These are phyloP conservation scores for Drosophila sulfurigaster DNA, from an alignment of 1,140 invertebrate species.

Conservation along the genomic window DNA sequence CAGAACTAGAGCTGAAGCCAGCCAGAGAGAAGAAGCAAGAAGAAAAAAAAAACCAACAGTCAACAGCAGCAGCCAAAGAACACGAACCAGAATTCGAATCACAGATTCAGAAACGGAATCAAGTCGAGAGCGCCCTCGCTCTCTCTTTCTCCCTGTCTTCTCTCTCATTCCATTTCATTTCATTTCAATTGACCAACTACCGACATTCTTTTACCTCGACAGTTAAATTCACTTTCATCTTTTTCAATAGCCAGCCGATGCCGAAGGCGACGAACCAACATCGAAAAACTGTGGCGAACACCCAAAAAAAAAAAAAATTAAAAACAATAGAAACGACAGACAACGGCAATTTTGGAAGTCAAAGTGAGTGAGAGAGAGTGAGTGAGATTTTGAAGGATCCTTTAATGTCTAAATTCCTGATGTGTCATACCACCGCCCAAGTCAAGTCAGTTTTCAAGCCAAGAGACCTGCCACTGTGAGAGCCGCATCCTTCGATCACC, in stretches of 20 bases:
- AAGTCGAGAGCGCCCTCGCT: not conserved
- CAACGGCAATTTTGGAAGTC: slow-evolving; percentile 4
- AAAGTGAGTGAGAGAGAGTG: not conserved
- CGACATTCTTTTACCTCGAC: slow-evolving; percentile 44
- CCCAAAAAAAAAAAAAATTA: slow-evolving; percentile 29
- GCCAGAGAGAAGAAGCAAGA: not conserved
- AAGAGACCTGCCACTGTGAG: slow-evolving; percentile 60
- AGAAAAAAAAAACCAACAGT: not conserved
- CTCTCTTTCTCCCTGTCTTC: slow-evolving; percentile 11
- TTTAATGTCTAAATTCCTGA: slow-evolving; percentile 78
- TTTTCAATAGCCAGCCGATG: slow-evolving; percentile 68
- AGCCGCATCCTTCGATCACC: slow-evolving; percentile 45
- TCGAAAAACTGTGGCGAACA: slow-evolving; percentile 34
- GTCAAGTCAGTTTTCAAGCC: slow-evolving; percentile 33
- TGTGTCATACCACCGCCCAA: slow-evolving; percentile 79
- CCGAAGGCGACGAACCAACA: slow-evolving; percentile 31
- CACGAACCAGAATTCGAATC: not conserved
- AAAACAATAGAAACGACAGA: not conserved
- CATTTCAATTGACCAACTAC: slow-evolving; percentile 61
- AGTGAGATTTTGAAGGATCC: slow-evolving; percentile 38
- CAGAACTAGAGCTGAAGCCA: not conserved
- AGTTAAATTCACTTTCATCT: slow-evolving; percentile 77
- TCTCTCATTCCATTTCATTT: slow-evolving; percentile 37
- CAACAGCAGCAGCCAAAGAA: not conserved
- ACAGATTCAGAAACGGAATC: slow-evolving; percentile 16